Base-by-base conservation (phyloP, 1,140 invertebrate genomes). In the Xylocopa sonorina region DNA sequence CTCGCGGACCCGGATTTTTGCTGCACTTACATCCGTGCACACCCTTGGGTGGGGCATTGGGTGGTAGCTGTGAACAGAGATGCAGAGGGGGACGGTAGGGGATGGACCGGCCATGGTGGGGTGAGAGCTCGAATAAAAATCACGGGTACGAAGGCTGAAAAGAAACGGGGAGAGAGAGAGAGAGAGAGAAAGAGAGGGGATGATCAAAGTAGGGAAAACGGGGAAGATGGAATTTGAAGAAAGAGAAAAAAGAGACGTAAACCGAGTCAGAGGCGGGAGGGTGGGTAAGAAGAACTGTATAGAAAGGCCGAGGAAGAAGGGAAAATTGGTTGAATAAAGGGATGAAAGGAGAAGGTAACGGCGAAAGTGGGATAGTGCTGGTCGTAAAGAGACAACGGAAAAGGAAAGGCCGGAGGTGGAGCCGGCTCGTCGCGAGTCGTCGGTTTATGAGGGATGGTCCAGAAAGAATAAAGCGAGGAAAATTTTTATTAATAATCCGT, bases 401-500 rank as follows among this genome's bases (percentile, higher is more conserved):
- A 57, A 62, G 60, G 62, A 55, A 57, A 73, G 46, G 29, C 43
- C n/a, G 55, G 55, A 38, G 69, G 78, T 67, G 66, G 76, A 83
- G 66, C 43, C 34, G 68, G 71, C 48, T 66, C 29, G 67, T 73
- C 78, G 58, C 55, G 79, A 81, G 53, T 57, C 58, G 46, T 69
- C 64, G 58, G 77, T 85, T 85, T 83, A 83, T 72, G 83, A 79
- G 71, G 72, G 81, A 74, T 67, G 80, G 72, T 74, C 50, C 57
- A 48, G 73, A 34, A 74, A 50, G 75, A 75, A 85, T 85, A 85
- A 85, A 82, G 75, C 41, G 51, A 32, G 43, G 69, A 38, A 85
- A 82, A 84, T 84, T 85, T 85, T 84, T 85, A 85, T 85, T 85
- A 85, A 85, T 85, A 85, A 80, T 78, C 74, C 18, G 38, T 21